Evolutionary conservation across 2,888 invertebrate species (phyloP).

Genomic region (Zaprionus bogoriensis): DNA sequence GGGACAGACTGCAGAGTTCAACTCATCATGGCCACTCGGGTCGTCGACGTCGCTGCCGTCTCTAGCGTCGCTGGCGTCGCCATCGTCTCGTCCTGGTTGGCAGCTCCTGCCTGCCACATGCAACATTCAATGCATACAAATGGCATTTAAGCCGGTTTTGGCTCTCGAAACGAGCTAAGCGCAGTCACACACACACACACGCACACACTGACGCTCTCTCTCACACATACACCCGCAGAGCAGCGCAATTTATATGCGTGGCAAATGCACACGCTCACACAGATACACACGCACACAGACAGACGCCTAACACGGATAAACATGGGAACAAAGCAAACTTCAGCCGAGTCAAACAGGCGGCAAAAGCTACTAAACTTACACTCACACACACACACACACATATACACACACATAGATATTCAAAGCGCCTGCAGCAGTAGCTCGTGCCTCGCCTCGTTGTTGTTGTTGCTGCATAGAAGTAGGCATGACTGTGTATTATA

Average conservation of each 20-base stretch:
- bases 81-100: constrained; percentile 28
- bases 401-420: constrained; percentile 9
- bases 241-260: constrained; percentile 77
- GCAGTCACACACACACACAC: constrained; percentile 37
- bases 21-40: constrained; percentile 28
- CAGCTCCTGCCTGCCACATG: constrained; percentile 52
- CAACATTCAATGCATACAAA: constrained; percentile 81
- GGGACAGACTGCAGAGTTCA: constrained; percentile 28
- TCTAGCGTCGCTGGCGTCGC: neutral
- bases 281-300: constrained; percentile 33
- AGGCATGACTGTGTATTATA: constrained; percentile 63
- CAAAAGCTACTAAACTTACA: constrained; percentile 71
- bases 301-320: constrained; percentile 29
- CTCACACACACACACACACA: constrained; percentile 28
- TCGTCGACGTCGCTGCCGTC: neutral
- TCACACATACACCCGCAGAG: constrained; percentile 26
- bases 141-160: constrained; percentile 78
- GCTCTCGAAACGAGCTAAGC: constrained; percentile 67
- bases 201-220: constrained; percentile 11
- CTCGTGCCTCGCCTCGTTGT: constrained; percentile 54
- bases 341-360: constrained; percentile 72
- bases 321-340: constrained; percentile 58
- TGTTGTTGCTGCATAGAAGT: constrained; percentile 13
- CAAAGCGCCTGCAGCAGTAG: constrained; percentile 43
- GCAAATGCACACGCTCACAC: constrained; percentile 47